Conservation (phyloP, 2,797 vertebrate species). For the Enteromius mattozi region DNA sequence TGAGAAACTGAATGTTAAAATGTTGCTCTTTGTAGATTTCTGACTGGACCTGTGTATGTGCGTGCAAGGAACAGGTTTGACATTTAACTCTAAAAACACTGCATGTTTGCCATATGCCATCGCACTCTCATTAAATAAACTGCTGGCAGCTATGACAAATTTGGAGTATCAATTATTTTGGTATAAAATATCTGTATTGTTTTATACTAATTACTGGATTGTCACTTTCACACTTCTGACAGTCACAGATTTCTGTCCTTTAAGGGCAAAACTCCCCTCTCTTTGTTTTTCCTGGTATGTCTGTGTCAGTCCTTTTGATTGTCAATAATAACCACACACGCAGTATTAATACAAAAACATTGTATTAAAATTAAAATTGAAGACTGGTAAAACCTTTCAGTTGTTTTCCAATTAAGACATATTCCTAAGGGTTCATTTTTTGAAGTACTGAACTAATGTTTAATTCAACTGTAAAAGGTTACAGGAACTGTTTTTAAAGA, state of each 20-base stretch:
- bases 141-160: slow-evolving; percentile 80
- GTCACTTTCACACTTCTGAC: background rate
- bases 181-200: background rate
- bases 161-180: slow-evolving; percentile 44
- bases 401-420: background rate
- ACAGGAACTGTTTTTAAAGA: no score
- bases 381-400: background rate
- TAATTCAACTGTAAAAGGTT: background rate
- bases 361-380: background rate
- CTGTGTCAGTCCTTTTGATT: background rate
- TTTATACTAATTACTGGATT: background rate
- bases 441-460: background rate
- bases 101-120: slow-evolving; percentile 54
- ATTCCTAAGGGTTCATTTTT: background rate
- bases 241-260: background rate
- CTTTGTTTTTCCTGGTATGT: background rate
- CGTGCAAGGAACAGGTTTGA: slow-evolving; percentile 24
- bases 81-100: slow-evolving; percentile 47
- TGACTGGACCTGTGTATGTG: slow-evolving; percentile 7
- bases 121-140: slow-evolving; percentile 69
- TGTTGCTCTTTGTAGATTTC: slow-evolving; percentile 32
- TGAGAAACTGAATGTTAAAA: slow-evolving; percentile 42
- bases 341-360: background rate
- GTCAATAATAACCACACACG: background rate
- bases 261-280: background rate